Evolutionary conservation across 1,140 invertebrate species (phyloP), one percentile per base, ranked within the genome.

Genomic region (Micrasema longulum): DNA sequence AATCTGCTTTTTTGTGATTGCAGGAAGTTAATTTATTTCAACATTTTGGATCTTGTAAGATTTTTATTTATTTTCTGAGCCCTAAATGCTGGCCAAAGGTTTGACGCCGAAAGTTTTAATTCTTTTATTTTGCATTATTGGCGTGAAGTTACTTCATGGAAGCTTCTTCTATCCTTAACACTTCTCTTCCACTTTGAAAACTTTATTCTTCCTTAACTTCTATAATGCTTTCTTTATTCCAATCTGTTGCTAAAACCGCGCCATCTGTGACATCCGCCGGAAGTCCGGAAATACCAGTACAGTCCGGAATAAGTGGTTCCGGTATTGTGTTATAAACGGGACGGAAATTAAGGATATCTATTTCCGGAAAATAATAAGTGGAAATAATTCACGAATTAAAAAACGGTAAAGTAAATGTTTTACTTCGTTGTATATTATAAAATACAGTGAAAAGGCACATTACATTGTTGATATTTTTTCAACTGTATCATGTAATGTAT

Each of bases 221-320:
- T 12, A 57, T 3, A 43, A 43, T 41, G 57, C 36, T n/a, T 26
- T 63, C 12, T 38, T 31, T 36, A 63, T 20, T 45, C 9, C 57
- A 63, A 63, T 63, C 57, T 63, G 57, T 63, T 45, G 18, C 18
- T 10, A 43, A 43, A 63, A 45, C 36, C 36, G 57, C 57, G 38
- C 57, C 57, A 63, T 41, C 57, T 63, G 57, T 38, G 57, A 41
- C 57, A 20, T 63, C 57, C 57, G 57, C 9, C 36, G 57, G 36
- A 63, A 45, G 45, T 20, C 36, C 11, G 41, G 20, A 23, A 38
- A 43, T 16, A 43, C 38, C 14, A 38, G 57, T 43, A 63, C 20
- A 11, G 57, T 45, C 41, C 57, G 41, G 57, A 63, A 63, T 63
- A 63, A 63, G 57, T 43, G 36, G 41, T 43, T 63, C 57, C 57